phyloP scores from a whole-genome alignment of 37 sponge, comb jelly and placozoan species.

The Diacarnus erythraeanus region DNA sequence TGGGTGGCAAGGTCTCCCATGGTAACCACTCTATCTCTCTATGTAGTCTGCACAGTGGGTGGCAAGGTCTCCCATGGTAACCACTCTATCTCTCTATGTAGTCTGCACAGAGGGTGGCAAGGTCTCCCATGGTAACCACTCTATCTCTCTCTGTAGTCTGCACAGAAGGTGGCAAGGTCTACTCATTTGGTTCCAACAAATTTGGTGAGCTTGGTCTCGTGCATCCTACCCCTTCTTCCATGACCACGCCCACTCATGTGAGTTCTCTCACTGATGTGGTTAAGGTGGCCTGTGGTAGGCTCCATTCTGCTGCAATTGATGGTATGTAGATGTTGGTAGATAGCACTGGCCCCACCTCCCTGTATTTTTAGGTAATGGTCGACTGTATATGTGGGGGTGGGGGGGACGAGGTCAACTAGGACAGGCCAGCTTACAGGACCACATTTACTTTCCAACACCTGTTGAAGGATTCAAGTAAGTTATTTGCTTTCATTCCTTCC shows the following conservation, averaged over 20 bases:
- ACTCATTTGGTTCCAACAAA: slow-evolving; percentile 57
- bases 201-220: slow-evolving; percentile 84
- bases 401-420: slow-evolving; percentile 79
- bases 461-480: slow-evolving; percentile 64
- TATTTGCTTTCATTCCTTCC: neutral
- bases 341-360: too few relatives aligned
- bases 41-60: too few relatives aligned
- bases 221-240: slow-evolving; percentile 1
- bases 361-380: slow-evolving; percentile 42
- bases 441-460: slow-evolving; percentile 20
- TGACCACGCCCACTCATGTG: slow-evolving; percentile 41
- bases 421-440: slow-evolving; percentile 41
- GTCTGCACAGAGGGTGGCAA: slow-evolving; percentile 24
- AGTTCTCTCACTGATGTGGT: neutral
- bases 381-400: slow-evolving; percentile 78
- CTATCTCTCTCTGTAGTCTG: slow-evolving; percentile 21
- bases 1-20: too few relatives aligned
- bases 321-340: slow-evolving; percentile 20
- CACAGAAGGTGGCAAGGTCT: slow-evolving; percentile 34
- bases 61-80: too few relatives aligned
- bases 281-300: slow-evolving; percentile 67
- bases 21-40: too few relatives aligned
- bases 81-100: too few relatives aligned
- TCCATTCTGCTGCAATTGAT: slow-evolving; percentile 69
- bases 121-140: slow-evolving; percentile 1